A percentile compares a stretch with the other conserved stretches of the same genome.
Evolutionary conservation across 2,888 invertebrate species (phyloP).

Genomic region (Patella ulyssiponensis): DNA sequence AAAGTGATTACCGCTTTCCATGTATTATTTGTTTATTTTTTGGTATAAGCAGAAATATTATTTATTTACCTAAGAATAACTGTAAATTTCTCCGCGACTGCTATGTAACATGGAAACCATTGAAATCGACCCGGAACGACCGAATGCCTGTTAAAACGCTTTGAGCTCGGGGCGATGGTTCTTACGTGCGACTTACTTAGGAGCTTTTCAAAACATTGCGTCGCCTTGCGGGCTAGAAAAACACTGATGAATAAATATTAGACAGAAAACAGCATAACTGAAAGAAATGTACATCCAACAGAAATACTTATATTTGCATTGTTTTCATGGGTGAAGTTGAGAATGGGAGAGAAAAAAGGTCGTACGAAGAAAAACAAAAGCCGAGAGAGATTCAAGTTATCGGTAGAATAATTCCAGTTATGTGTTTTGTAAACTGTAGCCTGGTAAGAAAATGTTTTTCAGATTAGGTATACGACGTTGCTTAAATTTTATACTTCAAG

Average conservation of each 20-base stretch:
- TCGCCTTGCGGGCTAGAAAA: constrained; percentile 8
- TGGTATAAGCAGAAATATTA: neutral
- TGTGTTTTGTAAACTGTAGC: too few species aligned
- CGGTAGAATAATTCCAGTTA: too few species aligned
- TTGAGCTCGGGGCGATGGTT: neutral
- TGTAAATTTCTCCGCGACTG: constrained; percentile 1
- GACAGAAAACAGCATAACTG: neutral
- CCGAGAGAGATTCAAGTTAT: too few species aligned
- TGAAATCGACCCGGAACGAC: constrained; percentile 7
- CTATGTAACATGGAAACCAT: neutral
- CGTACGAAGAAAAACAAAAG: too few species aligned
- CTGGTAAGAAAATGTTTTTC: too few species aligned
- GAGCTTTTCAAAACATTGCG: neutral
- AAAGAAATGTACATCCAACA: neutral
- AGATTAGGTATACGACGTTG: too few species aligned
- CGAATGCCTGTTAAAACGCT: constrained; percentile 2
- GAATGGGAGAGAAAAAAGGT: too few species aligned
- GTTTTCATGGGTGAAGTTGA: neutral
- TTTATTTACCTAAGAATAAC: constrained; percentile 10
- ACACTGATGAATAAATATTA: constrained; percentile 1
- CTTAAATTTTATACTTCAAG: too few species aligned
- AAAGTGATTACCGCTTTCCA: neutral
- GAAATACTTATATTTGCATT: neutral
- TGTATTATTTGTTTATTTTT: neutral
- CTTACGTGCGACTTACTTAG: neutral